These are phyloP conservation scores for Salticus scenicus DNA, from an alignment of 2,888 invertebrate species.

Conservation along the genomic window DNA sequence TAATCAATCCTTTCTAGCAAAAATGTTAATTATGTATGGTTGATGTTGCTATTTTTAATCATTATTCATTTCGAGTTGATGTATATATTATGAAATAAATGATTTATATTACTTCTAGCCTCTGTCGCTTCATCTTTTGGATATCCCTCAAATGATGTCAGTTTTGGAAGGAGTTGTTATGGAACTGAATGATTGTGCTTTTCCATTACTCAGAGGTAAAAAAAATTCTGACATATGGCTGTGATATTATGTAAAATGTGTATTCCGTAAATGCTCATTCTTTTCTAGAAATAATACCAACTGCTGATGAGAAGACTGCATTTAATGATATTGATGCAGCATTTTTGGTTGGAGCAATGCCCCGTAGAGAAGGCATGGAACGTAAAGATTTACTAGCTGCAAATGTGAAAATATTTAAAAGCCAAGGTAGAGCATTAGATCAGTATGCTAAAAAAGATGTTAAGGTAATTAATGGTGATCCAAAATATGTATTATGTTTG, in stretches of 20 bases:
- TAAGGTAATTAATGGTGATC: conserved; percentile 86
- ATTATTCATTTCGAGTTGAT: no score
- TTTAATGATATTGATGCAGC: conserved; percentile 97
- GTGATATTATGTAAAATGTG: not conserved
- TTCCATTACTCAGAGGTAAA: conserved; percentile 86
- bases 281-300: conserved; percentile 84
- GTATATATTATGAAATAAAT: no score
- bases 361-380: conserved; percentile 98
- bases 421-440: conserved; percentile 94
- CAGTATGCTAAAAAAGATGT: conserved; percentile 92
- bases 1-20: no score
- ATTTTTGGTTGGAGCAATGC: conserved; percentile 98
- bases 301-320: conserved; percentile 90
- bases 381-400: conserved; percentile 97
- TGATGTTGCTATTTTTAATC: no score
- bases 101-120: conserved; percentile 76
- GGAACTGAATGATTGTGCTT: conserved; percentile 96
- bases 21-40: no score
- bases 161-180: conserved; percentile 98
- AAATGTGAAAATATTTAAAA: conserved; percentile 98
- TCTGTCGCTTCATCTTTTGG: conserved; percentile 90
- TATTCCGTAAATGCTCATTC: not conserved
- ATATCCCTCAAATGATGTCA: conserved; percentile 96
- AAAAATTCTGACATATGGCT: no score
- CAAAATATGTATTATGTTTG: no score